Evolutionary conservation across 2,113 vertebrate genomes (phyloP).

Genomic region (Ailuropoda melanoleuca): DNA sequence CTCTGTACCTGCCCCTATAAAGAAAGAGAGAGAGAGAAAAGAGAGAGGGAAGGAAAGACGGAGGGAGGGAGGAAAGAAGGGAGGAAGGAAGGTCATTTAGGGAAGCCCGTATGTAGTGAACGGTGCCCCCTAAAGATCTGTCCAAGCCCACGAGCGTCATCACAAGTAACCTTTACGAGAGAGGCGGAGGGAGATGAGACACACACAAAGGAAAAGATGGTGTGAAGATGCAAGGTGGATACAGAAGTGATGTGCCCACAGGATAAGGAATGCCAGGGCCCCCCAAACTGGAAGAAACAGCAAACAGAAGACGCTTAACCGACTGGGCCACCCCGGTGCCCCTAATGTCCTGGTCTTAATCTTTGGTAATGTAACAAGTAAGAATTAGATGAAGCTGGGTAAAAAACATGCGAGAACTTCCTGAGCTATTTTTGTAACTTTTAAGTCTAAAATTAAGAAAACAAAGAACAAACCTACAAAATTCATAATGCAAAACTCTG

Average conservation of each 20-base stretch:
- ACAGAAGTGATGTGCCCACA: not conserved
- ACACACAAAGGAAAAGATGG: not conserved
- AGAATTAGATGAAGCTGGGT: not conserved
- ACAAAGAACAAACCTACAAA: not conserved
- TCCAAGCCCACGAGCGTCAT: not conserved
- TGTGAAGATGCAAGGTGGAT: not conserved
- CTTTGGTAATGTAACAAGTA: not conserved
- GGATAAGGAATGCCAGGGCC: not conserved
- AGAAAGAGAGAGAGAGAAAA: too few species aligned
- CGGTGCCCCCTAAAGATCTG: not conserved
- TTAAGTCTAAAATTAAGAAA: not conserved
- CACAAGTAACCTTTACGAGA: not conserved
- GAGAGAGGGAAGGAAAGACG: too few species aligned
- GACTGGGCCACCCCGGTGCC: not conserved
- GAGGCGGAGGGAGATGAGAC: not conserved
- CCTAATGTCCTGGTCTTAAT: not conserved
- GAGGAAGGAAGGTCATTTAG: too few species aligned
- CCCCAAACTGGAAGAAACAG: not conserved
- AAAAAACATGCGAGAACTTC: not conserved
- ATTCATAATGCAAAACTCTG: not conserved
- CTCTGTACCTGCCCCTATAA: not conserved
- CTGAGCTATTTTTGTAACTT: not conserved
- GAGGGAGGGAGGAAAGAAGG: too few species aligned
- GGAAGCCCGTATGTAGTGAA: not conserved
- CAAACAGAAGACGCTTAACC: not conserved